Evolutionary conservation across 2,113 vertebrate genomes (phyloP), one percentile per base, ranked within the genome.

Genomic region (Saccopteryx leptura): DNA sequence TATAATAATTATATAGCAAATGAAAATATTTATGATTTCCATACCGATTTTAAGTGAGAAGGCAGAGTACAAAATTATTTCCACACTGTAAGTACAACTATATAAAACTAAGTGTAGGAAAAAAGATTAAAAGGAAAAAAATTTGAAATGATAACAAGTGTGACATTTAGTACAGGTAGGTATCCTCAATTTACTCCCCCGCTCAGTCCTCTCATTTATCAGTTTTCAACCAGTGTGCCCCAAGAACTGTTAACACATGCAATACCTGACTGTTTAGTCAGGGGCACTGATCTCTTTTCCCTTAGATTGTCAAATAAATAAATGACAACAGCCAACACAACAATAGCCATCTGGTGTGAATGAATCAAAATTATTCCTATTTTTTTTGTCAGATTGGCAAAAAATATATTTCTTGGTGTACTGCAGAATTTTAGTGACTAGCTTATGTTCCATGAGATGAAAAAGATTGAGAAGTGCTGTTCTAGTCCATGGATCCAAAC

Each of bases 11-110:
- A 46, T 5, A 39, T 24, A 17, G 9, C 46, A 69, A 31, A 24
- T 75, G 52, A n/a, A 50, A 88, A 52, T 76, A 79, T 90, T 83
- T 71, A 58, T 56, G 26, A 60, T 19, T 21, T 23, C 28, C 33
- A 18, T 48, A 60, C 28, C 52, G 68, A 58, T 86, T 91, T 72
- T 68, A 76, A 68, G 81, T 72, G 52, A 88, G 50, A 54, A 71
- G 61, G 74, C 52, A 94, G 63, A 86, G n/a, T 54, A 14, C 39
- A 71, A 74, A 74, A 31, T 48, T 74, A 15, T 65, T 33, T 63
- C 58, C 18, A 60, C 12, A 2, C 7, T 23, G 24, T 15, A 24
- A 48, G 58, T 79, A 26, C 68, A 46, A 39, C 18, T 46, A 11
- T 19, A 9, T 18, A 39, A 56, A 65, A 61, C 23, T 46, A 1